Conservation (phyloP, 1,140 invertebrate genomes). For the Camponotus pennsylvanicus region DNA sequence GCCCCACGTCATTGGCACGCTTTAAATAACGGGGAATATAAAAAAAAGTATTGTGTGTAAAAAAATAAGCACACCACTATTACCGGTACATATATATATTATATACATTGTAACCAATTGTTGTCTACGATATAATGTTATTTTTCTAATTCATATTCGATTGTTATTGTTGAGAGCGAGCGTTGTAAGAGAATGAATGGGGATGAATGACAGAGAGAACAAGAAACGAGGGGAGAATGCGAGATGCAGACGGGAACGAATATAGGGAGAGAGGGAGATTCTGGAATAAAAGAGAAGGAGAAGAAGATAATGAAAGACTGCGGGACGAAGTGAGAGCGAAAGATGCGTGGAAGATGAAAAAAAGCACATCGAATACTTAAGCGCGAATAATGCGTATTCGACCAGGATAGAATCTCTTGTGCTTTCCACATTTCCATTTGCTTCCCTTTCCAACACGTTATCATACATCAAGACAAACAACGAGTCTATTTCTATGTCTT, state of each 20-base stretch:
- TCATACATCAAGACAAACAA: conserved; percentile 44
- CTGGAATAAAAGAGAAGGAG: not conserved
- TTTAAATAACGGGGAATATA: conserved; percentile 65
- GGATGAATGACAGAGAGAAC: conserved; percentile 1
- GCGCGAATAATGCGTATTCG: conserved; percentile 57
- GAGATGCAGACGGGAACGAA: conserved; percentile 11
- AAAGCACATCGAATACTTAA: conserved; percentile 61
- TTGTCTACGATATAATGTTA: conserved; percentile 86
- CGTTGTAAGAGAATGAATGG: conserved; percentile 7
- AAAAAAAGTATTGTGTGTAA: conserved; percentile 67
- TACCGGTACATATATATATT: conserved; percentile 73
- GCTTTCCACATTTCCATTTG: conserved; percentile 61
- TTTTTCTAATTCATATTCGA: conserved; percentile 87
- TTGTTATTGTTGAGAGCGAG: conserved; percentile 85
- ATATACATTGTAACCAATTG: conserved; percentile 85
- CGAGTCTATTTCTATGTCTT: conserved; percentile 46
- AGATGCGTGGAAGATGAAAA: conserved; percentile 42
- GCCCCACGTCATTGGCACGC: conserved; percentile 71
- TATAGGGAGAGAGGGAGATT: not conserved
- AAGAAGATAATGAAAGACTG: conserved; percentile 31
- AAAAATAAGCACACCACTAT: conserved; percentile 72
- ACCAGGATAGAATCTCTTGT: conserved; percentile 54
- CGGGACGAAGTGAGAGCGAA: conserved; percentile 6
- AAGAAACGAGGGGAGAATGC: conserved; percentile 36
- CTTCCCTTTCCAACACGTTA: conserved; percentile 50